phyloP scores from a whole-genome alignment of 2,797 vertebrate species.

The Tadarida brasiliensis region DNA sequence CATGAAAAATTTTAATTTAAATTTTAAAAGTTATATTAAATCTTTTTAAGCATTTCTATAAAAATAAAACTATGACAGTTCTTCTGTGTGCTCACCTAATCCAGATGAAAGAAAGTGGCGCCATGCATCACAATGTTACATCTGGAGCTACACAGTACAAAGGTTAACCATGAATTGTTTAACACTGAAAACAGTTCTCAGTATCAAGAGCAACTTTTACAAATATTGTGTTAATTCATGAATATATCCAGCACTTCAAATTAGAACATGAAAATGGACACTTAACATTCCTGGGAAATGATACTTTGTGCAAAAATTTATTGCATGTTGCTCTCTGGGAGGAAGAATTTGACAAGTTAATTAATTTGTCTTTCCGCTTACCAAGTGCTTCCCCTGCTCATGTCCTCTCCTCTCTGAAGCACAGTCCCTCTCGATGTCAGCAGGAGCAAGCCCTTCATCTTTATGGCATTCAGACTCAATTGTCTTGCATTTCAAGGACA shows the following conservation, averaged over 20 bases:
- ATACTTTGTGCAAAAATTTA: not conserved
- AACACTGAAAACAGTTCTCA: not conserved
- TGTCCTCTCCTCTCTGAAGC: not conserved
- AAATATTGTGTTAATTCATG: not conserved
- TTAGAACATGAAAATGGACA: slow-evolving; percentile 1
- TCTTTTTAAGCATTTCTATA: not conserved
- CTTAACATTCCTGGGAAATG: not conserved
- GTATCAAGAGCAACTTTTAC: not conserved
- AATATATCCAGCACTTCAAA: slow-evolving; percentile 1
- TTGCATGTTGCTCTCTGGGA: not conserved
- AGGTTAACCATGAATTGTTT: not conserved
- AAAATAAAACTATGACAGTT: not conserved
- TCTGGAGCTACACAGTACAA: not conserved
- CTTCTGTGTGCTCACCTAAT: not conserved
- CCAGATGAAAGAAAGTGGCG: not conserved
- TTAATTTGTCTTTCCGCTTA: not conserved
- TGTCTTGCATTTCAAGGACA: not conserved
- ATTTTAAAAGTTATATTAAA: not conserved
- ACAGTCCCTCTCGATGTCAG: no score
- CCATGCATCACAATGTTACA: not conserved
- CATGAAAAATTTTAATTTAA: not conserved
- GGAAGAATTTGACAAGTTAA: slow-evolving; percentile 11
- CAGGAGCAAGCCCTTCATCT: not conserved
- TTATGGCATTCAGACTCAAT: not conserved
- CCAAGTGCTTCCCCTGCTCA: not conserved